phyloP scores from a whole-genome alignment of 2,797 vertebrate genomes.

The Stomatorhinus walkeri region DNA sequence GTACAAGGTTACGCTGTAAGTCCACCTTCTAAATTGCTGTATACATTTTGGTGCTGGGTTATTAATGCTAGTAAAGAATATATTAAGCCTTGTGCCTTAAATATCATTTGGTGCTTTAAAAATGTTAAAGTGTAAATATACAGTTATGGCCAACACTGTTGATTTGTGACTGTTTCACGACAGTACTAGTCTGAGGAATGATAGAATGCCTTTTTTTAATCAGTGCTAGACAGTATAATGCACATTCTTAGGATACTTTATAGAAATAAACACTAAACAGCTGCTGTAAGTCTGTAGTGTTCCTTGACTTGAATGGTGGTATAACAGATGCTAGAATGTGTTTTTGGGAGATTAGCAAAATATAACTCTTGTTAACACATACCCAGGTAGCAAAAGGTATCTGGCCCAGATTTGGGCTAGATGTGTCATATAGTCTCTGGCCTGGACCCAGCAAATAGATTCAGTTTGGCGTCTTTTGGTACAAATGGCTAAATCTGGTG shows the following conservation, averaged over 20 bases:
- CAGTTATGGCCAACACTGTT: not conserved
- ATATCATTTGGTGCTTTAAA: not conserved
- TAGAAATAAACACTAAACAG: not conserved
- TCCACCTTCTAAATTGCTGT: not conserved
- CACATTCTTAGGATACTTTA: not conserved
- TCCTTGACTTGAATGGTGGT: not conserved
- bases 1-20: not conserved
- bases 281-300: not conserved
- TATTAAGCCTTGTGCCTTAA: not conserved
- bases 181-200: not conserved
- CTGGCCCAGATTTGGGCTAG: not conserved
- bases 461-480: not conserved
- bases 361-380: not conserved
- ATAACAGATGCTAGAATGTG: not conserved
- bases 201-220: not conserved
- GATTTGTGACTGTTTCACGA: not conserved
- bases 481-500: not conserved
- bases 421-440: not conserved
- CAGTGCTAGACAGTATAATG: not conserved
- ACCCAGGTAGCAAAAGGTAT: not conserved
- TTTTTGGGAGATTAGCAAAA: not conserved
- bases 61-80: not conserved
- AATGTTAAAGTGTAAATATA: not conserved
- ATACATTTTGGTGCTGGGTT: not conserved
- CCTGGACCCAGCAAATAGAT: not conserved